These are phyloP conservation scores for Aldabrachelys gigantea DNA, from an alignment of 2,113 vertebrate species.

Conservation along the genomic window DNA sequence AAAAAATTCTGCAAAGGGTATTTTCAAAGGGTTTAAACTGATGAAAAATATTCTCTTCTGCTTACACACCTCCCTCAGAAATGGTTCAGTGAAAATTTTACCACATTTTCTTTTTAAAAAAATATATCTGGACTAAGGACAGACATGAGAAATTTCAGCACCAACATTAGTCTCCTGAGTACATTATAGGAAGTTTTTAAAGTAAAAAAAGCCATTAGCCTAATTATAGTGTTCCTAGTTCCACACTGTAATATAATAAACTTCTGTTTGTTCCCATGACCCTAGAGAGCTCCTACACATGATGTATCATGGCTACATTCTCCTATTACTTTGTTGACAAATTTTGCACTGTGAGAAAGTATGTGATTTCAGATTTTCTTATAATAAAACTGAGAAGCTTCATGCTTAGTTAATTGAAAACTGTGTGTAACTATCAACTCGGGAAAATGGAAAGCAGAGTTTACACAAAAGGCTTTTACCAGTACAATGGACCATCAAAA, in stretches of 20 bases:
- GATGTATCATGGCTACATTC: rapidly evolving
- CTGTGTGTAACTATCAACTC: not conserved
- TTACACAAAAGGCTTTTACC: not conserved
- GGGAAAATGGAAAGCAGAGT: not conserved
- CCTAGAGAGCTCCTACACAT: not conserved
- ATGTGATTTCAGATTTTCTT: not conserved
- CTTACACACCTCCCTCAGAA: not conserved
- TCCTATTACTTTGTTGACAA: rapidly evolving
- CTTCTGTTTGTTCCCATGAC: not conserved
- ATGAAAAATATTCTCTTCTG: not conserved
- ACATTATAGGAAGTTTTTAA: not conserved
- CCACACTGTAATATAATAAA: not conserved
- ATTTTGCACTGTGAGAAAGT: not conserved
- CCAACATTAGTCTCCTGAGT: not conserved
- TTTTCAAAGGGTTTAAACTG: not conserved
- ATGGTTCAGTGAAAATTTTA: not conserved
- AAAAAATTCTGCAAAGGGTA: not conserved
- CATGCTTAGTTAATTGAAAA: not conserved
- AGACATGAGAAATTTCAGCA: not conserved
- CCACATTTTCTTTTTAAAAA: not conserved
- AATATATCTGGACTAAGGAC: not conserved
- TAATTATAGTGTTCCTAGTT: not conserved
- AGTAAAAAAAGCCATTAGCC: not conserved
- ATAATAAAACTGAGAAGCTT: not conserved
- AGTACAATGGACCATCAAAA: not conserved